Conservation (phyloP, 2,113 vertebrate species). For the Periophthalmus modestus region DNA sequence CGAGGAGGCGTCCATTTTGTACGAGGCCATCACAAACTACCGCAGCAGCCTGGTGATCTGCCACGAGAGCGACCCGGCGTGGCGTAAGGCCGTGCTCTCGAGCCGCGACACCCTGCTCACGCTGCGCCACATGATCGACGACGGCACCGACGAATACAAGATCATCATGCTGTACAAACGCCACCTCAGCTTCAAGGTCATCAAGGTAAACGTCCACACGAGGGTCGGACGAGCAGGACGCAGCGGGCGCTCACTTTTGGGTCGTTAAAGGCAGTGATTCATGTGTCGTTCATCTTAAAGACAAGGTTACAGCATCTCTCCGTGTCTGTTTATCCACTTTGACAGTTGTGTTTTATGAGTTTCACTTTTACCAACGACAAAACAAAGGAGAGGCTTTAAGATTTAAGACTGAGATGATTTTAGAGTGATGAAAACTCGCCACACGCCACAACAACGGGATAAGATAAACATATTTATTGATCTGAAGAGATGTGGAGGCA, state of each 20-base stretch:
- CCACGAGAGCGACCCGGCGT: constrained; percentile 94
- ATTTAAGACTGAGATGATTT: no score
- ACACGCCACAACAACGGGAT: no score
- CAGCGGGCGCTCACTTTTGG: not conserved
- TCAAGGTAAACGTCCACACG: constrained; percentile 82
- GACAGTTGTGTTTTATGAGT: no score
- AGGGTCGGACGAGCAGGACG: not conserved
- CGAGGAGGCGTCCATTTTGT: constrained; percentile 87
- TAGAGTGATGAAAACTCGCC: no score
- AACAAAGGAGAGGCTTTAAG: no score
- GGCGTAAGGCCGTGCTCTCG: constrained; percentile 90
- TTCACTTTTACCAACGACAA: no score
- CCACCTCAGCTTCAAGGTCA: constrained; percentile 96
- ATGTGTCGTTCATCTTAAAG: not conserved
- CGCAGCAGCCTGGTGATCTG: constrained; percentile 93
- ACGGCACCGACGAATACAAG: constrained; percentile 95
- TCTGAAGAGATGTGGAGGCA: no score
- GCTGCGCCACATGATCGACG: constrained; percentile 92
- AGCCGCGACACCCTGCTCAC: constrained; percentile 93
- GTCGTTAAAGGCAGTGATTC: not conserved
- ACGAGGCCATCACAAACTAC: constrained; percentile 90
- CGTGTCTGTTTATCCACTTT: not conserved
- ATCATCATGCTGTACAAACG: constrained; percentile 97
- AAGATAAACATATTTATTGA: no score
- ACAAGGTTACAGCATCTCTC: not conserved